Conservation (phyloP, 2,113 vertebrate genomes). For the Callipepla squamata region DNA sequence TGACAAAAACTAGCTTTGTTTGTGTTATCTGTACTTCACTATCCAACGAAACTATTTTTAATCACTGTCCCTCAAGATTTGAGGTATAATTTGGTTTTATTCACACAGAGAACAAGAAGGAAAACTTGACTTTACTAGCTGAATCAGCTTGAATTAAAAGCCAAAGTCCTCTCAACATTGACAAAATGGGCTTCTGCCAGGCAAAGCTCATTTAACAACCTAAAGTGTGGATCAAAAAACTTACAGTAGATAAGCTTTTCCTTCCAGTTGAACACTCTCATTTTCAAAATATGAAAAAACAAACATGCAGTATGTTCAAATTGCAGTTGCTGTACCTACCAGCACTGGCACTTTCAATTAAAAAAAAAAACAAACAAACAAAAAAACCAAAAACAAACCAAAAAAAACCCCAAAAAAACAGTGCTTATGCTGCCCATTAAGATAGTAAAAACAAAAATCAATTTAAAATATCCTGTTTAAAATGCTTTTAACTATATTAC, state of each 20-base stretch:
- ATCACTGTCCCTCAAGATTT: background rate
- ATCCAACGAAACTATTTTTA: background rate
- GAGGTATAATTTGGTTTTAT: background rate
- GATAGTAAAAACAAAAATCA: background rate
- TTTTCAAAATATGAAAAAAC: background rate
- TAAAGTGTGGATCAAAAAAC: background rate
- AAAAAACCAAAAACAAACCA: background rate
- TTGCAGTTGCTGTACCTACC: background rate
- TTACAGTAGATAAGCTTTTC: background rate
- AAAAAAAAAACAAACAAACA: background rate
- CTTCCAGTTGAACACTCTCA: background rate
- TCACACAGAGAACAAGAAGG: accelerated
- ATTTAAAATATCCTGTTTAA: background rate
- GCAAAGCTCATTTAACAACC: background rate
- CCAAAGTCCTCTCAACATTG: background rate
- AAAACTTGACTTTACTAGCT: background rate
- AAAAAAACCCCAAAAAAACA: background rate
- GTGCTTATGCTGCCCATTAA: background rate
- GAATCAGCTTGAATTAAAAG: background rate
- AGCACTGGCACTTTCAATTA: background rate
- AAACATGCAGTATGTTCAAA: background rate
- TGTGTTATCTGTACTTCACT: background rate
- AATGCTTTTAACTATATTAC: background rate
- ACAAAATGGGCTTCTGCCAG: background rate
- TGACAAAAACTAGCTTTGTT: background rate